Base-by-base conservation (phyloP, 2,888 invertebrate genomes). In the Cephonodes hylas region DNA sequence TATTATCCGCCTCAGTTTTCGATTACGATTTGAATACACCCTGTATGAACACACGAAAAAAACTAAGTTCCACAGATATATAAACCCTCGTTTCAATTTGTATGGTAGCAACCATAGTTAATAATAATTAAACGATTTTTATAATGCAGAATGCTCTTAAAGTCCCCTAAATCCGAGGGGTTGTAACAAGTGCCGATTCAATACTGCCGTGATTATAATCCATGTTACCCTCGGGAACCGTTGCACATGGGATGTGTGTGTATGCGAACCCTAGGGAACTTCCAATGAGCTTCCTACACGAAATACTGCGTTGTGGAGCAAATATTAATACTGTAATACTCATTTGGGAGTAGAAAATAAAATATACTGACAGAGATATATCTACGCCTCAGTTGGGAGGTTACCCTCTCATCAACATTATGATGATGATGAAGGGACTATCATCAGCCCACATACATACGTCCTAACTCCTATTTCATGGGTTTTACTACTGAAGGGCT, bases 181-280 rank as follows among this genome's bases (percentile, higher is more conserved):
- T 13, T 22, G 45, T 59, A 56, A 65, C 65, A 67, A 67, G 63
- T 67, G 65, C n/a, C 63, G 58, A 61, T 57, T 65, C 61, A 64
- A 65, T 65, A 58, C 53, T 22, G 22, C n/a, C 53, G 58, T 61
- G 61, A 60, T 61, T 61, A 61, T 61, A 59, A 65, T 66, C 56
- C 44, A 66, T 67, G 25, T 44, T 44, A 10, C 65, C 61, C 64
- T 10, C 15, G 65, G 64, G 64, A 46, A 18, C 13, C 6, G 25
- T 8, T 31, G 31, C 53, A 53, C 53, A 27, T 53, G 53, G 53
- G 22, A 27, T 44, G 20, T 31, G 53, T 53, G 53, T 18, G 53
- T 5, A 53, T 18, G 15, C 8, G 27, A 27, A 7, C 53, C 53
- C 53, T 18, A 8, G 10, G 8, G 3, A 18, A 31, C 27, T 53